Base-by-base conservation (phyloP, 1,140 invertebrate species). In the Eciton burchellii region DNA sequence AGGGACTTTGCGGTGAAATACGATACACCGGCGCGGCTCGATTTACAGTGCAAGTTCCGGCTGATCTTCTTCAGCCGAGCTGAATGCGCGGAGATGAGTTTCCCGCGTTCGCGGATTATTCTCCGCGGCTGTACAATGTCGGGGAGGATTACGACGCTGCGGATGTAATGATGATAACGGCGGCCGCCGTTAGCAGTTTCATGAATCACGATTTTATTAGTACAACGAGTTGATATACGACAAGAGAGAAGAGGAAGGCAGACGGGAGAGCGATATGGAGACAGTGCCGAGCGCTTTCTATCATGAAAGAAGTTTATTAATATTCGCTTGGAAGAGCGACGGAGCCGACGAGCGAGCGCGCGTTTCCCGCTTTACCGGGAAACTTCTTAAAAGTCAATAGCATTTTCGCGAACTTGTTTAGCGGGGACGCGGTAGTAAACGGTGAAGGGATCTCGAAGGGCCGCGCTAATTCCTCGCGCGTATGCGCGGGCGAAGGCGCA, bases 221-320 rank as follows among this genome's bases (percentile, higher is more conserved):
- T 62, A 49, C 8, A 12, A 49, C 62, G 35, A 35, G 62, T 74
- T 63, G 49, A 74, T 49, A 43, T 62, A 74, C n/a, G n/a, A n/a
- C n/a, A n/a, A n/a, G n/a, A n/a, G n/a, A n/a, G n/a, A n/a, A n/a
- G n/a, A n/a, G n/a, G n/a, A n/a, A n/a, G n/a, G n/a, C n/a, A n/a
- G n/a, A n/a, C n/a, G 43, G 47, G n/a, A 24, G 57, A 19, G 12
- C 41, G 43, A 24, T 47, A 26, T 68, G 14, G 14, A 49, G 26
- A 45, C 45, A 68, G 43, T 68, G 47, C 57, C 41, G 21, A 41
- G 12, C 57, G 41, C 57, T 74, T 74, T 63, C 57, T 49, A 47
- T 74, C 57, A n/a, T 24, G 57, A 74, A 74, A 63, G 72, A 74
- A 74, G 57, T 79, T 79, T 79, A 79, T 70, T 79, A 79, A 79